Percentiles rank a stretch among this genome's conserved stretches.
phyloP scores from a whole-genome alignment of 2,797 vertebrate genomes.

The Sebastes minor region DNA sequence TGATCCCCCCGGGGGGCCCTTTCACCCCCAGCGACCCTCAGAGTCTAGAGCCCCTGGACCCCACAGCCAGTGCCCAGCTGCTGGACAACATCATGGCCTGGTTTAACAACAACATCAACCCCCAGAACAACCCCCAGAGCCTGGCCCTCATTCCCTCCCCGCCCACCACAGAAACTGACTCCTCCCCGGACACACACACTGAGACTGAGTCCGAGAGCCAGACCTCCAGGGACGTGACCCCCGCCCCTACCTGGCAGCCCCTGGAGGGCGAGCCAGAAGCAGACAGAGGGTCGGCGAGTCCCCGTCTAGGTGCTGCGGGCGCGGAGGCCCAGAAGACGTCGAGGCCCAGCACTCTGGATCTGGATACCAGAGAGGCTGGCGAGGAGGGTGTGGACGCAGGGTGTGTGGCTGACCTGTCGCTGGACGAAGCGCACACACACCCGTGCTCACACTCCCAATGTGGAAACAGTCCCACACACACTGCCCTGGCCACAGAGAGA shows the following conservation, averaged over 20 bases:
- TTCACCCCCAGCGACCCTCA: conserved; percentile 86
- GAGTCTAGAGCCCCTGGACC: conserved; percentile 88
- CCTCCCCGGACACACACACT: conserved; percentile 72
- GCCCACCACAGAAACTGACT: conserved; percentile 76
- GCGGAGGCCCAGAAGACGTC: conserved; percentile 10
- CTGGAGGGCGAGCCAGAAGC: conserved; percentile 69
- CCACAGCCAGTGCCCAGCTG: conserved; percentile 91
- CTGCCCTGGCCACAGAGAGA: conserved; percentile 44
- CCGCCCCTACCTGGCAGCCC: conserved; percentile 64
- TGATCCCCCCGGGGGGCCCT: conserved; percentile 80
- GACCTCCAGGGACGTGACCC: conserved; percentile 47
- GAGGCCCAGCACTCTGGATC: conserved; percentile 63
- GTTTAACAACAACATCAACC: conserved; percentile 98
- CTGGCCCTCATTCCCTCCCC: conserved; percentile 85
- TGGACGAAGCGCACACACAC: conserved; percentile 72
- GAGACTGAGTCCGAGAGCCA: conserved; percentile 62
- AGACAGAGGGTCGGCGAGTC: background rate
- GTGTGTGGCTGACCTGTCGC: conserved; percentile 71
- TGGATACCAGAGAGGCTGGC: conserved; percentile 48
- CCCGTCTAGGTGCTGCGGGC: background rate
- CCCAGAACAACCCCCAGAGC: conserved; percentile 95
- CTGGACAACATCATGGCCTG: conserved; percentile 99
- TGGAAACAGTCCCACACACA: conserved; percentile 47
- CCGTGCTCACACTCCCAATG: conserved; percentile 45
- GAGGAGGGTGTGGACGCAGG: conserved; percentile 38